Evolutionary conservation across 92 coral and sea anemone genomes (phyloP), one percentile per base, ranked within the genome.

Genomic region (Pocillopora grandis): DNA sequence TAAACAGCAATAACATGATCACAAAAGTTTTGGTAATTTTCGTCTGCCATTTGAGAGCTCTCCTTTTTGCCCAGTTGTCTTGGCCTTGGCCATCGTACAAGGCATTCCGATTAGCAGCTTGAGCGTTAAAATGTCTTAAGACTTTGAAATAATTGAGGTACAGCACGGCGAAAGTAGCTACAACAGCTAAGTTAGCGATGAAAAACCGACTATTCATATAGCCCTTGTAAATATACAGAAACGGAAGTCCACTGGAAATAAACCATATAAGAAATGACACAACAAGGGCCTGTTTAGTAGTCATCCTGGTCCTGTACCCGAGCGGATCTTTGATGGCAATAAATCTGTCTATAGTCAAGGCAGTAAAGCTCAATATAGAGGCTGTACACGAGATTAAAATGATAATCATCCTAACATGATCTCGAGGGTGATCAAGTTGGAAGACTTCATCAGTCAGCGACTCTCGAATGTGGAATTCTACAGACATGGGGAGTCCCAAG

Each of bases 151-250:
- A 90, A 18, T 91, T 90, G 13, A 90, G 76, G n/a, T 84, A 79
- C 27, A 93, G 84, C 59, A 93, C 94, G 35, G 73, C 66, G 76
- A 95, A 93, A 9, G 98, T 92, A 3, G 95, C 81, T 58, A 92
- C 86, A 2, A 95, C 98, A 9, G 94, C 94, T 12, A 95, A 91
- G 35, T 94, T 95, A 42, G 93, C 95, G 55, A 95, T 94, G 63
- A 95, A 95, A 62, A 95, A 95, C 37, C 90, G 94, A 76, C 94
- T 94, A 20, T 89, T 92, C 33, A 94, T 73, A 81, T 92, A 94
- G 0, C 98, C 98, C 21, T 92, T 90, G 37, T 78, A 55, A 86
- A 95, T 88, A 72, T 95, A 95, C 19, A 95, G 87, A 78, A 92
- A 87, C 6, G 97, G 92, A 75, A 93, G 88, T 10, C 86, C 73